A percentile compares a stretch with the other conserved stretches of the same genome.
Conservation (phyloP, 2,113 vertebrate genomes). For the Zapornia atra region DNA sequence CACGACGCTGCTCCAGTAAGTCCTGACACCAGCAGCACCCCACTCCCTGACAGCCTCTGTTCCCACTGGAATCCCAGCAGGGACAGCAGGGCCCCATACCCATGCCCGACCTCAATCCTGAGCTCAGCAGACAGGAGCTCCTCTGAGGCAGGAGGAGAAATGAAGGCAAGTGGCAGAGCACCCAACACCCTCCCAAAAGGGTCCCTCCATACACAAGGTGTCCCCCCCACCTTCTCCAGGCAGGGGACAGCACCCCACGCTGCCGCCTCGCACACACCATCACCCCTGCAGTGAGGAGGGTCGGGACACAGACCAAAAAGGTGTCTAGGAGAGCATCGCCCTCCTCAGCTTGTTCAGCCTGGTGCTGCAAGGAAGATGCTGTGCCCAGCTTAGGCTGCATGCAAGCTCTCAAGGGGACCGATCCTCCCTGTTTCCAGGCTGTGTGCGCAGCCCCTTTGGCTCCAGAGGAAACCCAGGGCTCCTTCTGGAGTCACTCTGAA, state of each 20-base stretch:
- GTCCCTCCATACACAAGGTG: too few relatives aligned
- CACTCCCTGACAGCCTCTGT: fast-evolving
- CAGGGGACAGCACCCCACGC: background rate
- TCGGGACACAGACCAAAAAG: background rate
- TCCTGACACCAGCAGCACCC: too few relatives aligned
- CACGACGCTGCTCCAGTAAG: background rate
- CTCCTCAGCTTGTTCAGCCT: too few relatives aligned
- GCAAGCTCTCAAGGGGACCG: fast-evolving
- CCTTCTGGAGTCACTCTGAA: background rate
- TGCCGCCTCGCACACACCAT: fast-evolving
- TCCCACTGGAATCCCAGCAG: background rate
- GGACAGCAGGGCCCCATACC: background rate
- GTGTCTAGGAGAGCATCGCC: fast-evolving
- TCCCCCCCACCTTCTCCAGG: too few relatives aligned
- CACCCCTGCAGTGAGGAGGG: fast-evolving
- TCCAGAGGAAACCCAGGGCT: background rate
- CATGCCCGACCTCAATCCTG: fast-evolving
- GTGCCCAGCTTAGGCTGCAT: fast-evolving
- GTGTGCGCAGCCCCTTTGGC: fast-evolving
- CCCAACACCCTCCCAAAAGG: too few relatives aligned
- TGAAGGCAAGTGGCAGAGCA: too few relatives aligned
- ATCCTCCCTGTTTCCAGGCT: fast-evolving
- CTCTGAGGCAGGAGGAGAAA: too few relatives aligned
- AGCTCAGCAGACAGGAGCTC: background rate
- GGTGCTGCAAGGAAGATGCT: fast-evolving